Base-by-base conservation (phyloP, 2,113 vertebrate species). In the Xiphophorus hellerii region DNA sequence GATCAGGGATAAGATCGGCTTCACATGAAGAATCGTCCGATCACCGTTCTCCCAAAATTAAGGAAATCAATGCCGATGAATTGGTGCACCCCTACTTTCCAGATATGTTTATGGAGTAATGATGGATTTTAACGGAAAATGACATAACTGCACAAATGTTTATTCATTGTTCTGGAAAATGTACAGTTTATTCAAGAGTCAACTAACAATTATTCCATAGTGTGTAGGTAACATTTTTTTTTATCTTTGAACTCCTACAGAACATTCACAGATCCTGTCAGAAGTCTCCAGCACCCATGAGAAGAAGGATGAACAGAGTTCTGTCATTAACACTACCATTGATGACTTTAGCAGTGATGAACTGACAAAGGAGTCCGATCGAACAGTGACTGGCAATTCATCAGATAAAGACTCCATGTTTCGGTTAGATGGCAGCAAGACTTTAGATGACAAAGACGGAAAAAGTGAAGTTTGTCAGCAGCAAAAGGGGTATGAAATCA, bases 241-340 rank as follows among this genome's bases (percentile, higher is more conserved):
- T 83, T 39, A 87, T 17, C 83, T 88, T 85, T 64, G 61, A 20
- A 2, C 30, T 31, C 82, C 68, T 70, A 80, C 83, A 90, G 89
- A 81, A 42, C 64, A 25, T 81, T 60, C 29, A 42, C 31, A 37
- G 25, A 78, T 71, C 58, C 35, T 51, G 48, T 3, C 1, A 35
- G 61, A 78, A 0, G 62, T 54, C 48, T 61, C 74, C 69, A 33
- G 48, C 30, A 42, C 62, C 58, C 60, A 39, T 39, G 35, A 61
- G 37, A 76, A 54, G 33, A 76, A 61, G 33, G 71, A 82, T 42
- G 76, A 80, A 15, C 31, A 66, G 15, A 30, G 7, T 64, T 69
- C 71, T 3, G 35, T 78, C n/a, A 27, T 75, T 63, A 1, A 66
- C 13, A 37, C 12, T 3, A 27, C 73, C 13, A 3, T 33, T 5